Conservation (phyloP, 2,797 vertebrate species). For the Urosaurus nigricauda region DNA sequence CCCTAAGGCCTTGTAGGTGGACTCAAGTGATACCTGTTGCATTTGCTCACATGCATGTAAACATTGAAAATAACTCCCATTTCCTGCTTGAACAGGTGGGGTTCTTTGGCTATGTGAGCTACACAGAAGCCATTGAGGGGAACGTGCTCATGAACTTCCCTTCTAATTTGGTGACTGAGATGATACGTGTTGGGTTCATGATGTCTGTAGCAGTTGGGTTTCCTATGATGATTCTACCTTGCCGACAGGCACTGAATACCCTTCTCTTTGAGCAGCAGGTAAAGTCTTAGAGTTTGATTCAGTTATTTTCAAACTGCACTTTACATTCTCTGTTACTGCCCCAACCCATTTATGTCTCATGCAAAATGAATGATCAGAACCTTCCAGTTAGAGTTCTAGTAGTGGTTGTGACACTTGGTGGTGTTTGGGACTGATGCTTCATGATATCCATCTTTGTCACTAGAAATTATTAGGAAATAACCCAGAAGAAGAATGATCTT, state of each 20-base stretch:
- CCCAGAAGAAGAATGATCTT: not conserved
- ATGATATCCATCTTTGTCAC: not conserved
- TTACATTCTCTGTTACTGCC: not conserved
- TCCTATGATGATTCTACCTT: slow-evolving; percentile 99
- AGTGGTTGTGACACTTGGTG: not conserved
- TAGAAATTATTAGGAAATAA: not conserved
- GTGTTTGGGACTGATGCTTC: not conserved
- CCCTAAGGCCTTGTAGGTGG: not conserved
- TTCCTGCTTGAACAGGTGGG: slow-evolving; percentile 85
- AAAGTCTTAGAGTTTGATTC: slow-evolving; percentile 12
- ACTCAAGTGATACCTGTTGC: not conserved
- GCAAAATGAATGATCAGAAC: not conserved
- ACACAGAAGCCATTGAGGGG: slow-evolving; percentile 92
- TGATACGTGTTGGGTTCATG: slow-evolving; percentile 96
- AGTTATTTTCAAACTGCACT: not conserved
- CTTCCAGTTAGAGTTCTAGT: not conserved
- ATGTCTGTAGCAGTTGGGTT: slow-evolving; percentile 98
- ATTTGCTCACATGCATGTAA: not conserved
- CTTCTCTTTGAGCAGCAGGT: slow-evolving; percentile 99
- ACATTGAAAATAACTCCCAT: not conserved
- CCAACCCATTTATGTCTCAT: not conserved
- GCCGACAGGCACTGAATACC: slow-evolving; percentile 96
- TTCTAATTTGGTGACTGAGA: slow-evolving; percentile 95
- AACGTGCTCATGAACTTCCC: slow-evolving; percentile 98
- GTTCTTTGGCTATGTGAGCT: slow-evolving; percentile 97